Evolutionary conservation across 2,888 invertebrate species (phyloP), one percentile per base, ranked within the genome.

Genomic region (Laothoe populi): DNA sequence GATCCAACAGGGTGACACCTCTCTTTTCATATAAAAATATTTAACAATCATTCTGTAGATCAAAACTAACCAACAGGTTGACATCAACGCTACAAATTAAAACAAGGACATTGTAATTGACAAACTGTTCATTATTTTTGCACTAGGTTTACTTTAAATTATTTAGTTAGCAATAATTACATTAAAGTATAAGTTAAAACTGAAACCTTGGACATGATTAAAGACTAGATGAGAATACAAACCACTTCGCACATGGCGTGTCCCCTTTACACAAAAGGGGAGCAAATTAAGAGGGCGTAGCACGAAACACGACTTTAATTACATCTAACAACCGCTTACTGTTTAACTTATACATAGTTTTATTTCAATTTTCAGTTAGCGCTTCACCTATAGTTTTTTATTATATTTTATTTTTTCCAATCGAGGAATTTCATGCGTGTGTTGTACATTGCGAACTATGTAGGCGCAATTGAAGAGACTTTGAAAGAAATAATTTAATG

Each of bases 211-310:
- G 66, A 66, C 73, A 64, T 76, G 75, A 70, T 69, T 65, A 75
- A 53, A 53, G 53, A 53, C 31, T 53, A 35, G 53, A 53, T 35
- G 53, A 53, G 53, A 53, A 53, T 53, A 53, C 53, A 53, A 53
- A 73, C 73, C 77, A 82, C 79, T 82, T 78, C 70, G 78, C 88
- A 89, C 77, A 88, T 88, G 89, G 81, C 82, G 81, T 73, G 75
- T 64, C 72, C 70, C 68, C 68, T 67, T n/a, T 19, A 53, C 35
- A 75, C 71, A 80, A 82, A 78, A 74, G 79, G 80, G 75, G 72
- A 67, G 70, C 72, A 75, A 82, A 86, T 83, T 82, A 83, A 84
- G 76, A 79, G 83, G 83, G 84, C 81, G 82, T 83, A 68, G 67
- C 76, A 53, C 68, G 74, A 79, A 83, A 83, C 77, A 73, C 80